phyloP scores from a whole-genome alignment of 2,888 invertebrate genomes.

The Epiblema foenella region DNA sequence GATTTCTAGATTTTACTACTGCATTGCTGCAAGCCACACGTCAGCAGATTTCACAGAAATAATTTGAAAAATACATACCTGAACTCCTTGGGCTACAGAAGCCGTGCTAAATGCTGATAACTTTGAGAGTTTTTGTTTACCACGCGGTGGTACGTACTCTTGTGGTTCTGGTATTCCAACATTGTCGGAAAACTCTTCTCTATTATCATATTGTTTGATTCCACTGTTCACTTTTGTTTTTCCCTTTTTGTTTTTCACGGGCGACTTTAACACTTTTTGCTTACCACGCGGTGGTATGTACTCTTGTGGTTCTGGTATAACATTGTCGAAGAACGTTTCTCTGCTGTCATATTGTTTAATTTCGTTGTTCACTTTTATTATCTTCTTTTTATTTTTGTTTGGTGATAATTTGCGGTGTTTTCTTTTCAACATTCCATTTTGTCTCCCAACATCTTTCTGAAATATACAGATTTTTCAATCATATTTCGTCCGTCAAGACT shows the following conservation, averaged over 20 bases:
- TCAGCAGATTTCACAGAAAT: too few relatives aligned
- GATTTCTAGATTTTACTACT: too few relatives aligned
- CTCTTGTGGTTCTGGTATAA: too few relatives aligned
- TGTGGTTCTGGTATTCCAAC: too few relatives aligned
- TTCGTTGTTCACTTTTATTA: background rate
- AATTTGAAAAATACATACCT: background rate
- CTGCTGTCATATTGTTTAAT: too few relatives aligned
- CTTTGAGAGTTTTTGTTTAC: background rate
- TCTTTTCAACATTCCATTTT: background rate
- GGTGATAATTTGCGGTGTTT: background rate
- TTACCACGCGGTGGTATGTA: too few relatives aligned
- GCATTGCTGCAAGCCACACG: too few relatives aligned
- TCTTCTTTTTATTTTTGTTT: background rate
- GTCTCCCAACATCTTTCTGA: background rate
- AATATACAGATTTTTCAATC: background rate
- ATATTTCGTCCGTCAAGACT: too few relatives aligned
- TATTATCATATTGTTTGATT: too few relatives aligned
- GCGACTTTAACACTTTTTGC: background rate
- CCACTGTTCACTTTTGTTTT: background rate
- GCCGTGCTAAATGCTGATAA: background rate
- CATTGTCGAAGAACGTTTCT: too few relatives aligned
- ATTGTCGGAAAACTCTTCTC: too few relatives aligned
- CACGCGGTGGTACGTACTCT: too few relatives aligned
- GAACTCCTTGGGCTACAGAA: background rate
- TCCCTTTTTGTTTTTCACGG: background rate